Evolutionary conservation across 1,140 invertebrate species (phyloP).

Genomic region (Agrypnia vestita): DNA sequence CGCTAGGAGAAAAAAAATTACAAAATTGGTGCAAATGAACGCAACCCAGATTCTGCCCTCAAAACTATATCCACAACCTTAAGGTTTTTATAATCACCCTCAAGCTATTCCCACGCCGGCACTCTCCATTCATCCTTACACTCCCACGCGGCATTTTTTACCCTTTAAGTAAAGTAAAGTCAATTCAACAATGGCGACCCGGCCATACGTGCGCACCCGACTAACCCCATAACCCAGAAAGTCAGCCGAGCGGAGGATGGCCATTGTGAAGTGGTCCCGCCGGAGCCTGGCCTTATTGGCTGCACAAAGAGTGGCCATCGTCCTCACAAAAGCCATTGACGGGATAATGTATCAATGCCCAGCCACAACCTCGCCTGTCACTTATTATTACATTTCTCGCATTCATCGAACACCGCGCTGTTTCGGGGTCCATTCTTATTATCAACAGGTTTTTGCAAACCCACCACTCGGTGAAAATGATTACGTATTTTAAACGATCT

Average conservation of each 20-base stretch:
- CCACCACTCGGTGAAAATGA: too few relatives aligned
- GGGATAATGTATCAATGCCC: neutral
- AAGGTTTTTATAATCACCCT: too few relatives aligned
- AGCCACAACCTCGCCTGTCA: neutral
- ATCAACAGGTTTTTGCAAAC: too few relatives aligned
- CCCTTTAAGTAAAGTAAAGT: slow-evolving; percentile 24
- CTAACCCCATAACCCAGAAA: slow-evolving; percentile 45
- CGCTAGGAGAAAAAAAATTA: too few relatives aligned
- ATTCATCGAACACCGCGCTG: too few relatives aligned
- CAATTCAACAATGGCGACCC: neutral
- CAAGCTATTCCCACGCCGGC: neutral
- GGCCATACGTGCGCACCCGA: neutral
- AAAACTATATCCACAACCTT: too few relatives aligned
- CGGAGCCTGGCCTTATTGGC: slow-evolving; percentile 2
- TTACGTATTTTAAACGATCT: too few relatives aligned
- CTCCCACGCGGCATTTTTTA: slow-evolving; percentile 29
- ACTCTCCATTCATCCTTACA: neutral
- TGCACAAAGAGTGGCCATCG: neutral
- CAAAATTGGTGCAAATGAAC: too few relatives aligned
- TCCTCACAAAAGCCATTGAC: slow-evolving; percentile 23
- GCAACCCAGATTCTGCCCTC: too few relatives aligned
- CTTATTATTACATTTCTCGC: neutral
- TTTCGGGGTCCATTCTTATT: too few relatives aligned
- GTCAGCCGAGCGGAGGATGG: neutral
- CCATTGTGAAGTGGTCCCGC: slow-evolving; percentile 11